phyloP scores from a whole-genome alignment of 2,113 vertebrate species.

The Syngnathoides biaculeatus region DNA sequence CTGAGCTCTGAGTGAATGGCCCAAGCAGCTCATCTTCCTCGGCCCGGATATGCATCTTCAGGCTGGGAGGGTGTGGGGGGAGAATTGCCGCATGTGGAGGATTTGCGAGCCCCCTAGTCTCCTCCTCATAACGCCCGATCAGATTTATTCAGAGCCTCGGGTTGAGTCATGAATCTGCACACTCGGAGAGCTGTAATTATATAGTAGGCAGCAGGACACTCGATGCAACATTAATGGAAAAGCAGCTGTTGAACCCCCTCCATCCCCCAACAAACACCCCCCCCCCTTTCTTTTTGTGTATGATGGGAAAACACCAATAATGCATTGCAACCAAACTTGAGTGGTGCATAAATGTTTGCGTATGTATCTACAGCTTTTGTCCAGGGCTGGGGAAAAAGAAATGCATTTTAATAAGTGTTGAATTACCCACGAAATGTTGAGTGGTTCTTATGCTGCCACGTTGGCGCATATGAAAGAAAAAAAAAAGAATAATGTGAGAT shows the following conservation, averaged over 20 bases:
- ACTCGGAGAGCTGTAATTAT: slow-evolving; percentile 46
- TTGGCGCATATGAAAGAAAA: background rate
- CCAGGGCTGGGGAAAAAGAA: background rate
- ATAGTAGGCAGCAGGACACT: slow-evolving; percentile 33
- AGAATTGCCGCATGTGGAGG: background rate
- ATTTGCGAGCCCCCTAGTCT: background rate
- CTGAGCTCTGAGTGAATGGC: slow-evolving; percentile 24
- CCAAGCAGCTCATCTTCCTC: slow-evolving; percentile 15
- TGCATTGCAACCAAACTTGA: slow-evolving; percentile 48
- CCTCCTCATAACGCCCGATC: slow-evolving; percentile 29
- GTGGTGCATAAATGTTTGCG: background rate
- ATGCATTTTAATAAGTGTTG: background rate
- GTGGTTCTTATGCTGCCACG: background rate
- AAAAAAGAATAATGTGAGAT: background rate
- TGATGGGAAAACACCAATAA: slow-evolving; percentile 31
- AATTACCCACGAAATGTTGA: background rate
- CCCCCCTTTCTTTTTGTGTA: slow-evolving; percentile 7
- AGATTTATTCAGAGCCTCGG: slow-evolving; percentile 27
- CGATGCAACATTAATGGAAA: slow-evolving; percentile 57
- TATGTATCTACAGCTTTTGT: background rate
- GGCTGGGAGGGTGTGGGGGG: background rate
- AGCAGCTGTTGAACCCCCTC: slow-evolving; percentile 24
- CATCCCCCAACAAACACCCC: slow-evolving; percentile 13
- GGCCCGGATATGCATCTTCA: slow-evolving; percentile 17
- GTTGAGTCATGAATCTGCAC: slow-evolving; percentile 32